These are phyloP conservation scores for Antennarius maculatus DNA, from an alignment of 2,797 vertebrate species.

Conservation along the genomic window DNA sequence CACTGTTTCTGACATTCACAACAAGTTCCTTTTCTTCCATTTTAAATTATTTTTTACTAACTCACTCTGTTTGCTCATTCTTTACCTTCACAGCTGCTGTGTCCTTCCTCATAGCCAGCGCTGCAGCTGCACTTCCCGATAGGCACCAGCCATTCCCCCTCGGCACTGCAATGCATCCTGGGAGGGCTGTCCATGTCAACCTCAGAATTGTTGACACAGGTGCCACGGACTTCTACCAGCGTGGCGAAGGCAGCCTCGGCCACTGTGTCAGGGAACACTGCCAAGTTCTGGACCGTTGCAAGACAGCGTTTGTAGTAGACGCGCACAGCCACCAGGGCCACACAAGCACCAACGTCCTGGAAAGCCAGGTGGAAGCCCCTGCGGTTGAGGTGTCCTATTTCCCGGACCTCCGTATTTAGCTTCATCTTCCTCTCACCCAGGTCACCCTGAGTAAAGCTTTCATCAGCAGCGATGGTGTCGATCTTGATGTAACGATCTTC, in stretches of 20 bases:
- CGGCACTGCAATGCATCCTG: conserved; percentile 95
- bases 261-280: conserved; percentile 91
- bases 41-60: conserved; percentile 13
- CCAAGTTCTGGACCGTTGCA: conserved; percentile 89
- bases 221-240: conserved; percentile 91
- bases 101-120: conserved; percentile 93
- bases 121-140: conserved; percentile 94
- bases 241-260: conserved; percentile 92
- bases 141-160: conserved; percentile 96
- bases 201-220: conserved; percentile 90
- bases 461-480: conserved; percentile 94
- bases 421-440: conserved; percentile 97
- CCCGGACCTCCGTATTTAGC: conserved; percentile 95
- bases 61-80: not conserved
- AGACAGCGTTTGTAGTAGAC: conserved; percentile 96
- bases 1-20: not conserved
- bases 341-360: conserved; percentile 95
- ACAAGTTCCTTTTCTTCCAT: not conserved
- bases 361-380: conserved; percentile 94
- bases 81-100: conserved; percentile 93
- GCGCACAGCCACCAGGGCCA: conserved; percentile 91
- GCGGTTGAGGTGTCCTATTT: conserved; percentile 92
- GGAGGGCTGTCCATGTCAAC: conserved; percentile 90
- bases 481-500: conserved; percentile 91
- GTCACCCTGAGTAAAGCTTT: conserved; percentile 97